Evolutionary conservation across 2,888 invertebrate species (phyloP).

Genomic region (Heliconius cydno): DNA sequence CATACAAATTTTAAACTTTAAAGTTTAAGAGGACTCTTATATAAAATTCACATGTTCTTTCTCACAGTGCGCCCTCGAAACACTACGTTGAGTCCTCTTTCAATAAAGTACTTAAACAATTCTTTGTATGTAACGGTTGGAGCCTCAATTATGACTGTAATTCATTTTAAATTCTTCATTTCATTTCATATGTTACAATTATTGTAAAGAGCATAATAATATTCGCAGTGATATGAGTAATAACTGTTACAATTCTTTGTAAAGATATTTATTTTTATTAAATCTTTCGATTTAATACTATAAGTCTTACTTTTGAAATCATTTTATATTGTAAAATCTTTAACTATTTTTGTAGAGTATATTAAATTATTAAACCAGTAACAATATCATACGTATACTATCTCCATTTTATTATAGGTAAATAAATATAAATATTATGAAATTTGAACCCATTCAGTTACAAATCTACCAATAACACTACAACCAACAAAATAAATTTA

Average conservation of each 20-base stretch:
- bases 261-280: not conserved
- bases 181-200: conserved; percentile 1
- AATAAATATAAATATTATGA: no score
- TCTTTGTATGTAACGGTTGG: conserved; percentile 14
- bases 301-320: not conserved
- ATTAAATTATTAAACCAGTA: no score
- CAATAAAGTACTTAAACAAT: conserved; percentile 5
- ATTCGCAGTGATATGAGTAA: not conserved
- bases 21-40: not conserved
- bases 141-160: conserved; percentile 6
- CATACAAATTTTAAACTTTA: not conserved
- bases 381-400: no score
- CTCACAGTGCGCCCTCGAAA: not conserved
- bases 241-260: not conserved
- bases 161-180: conserved; percentile 2
- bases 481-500: not conserved
- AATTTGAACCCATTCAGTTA: not conserved
- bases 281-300: not conserved
- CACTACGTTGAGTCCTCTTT: conserved; percentile 3
- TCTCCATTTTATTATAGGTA: no score
- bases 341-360: not conserved
- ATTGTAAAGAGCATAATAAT: not conserved
- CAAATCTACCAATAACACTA: not conserved
- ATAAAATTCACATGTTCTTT: not conserved
- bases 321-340: not conserved